Evolutionary conservation across 2,113 vertebrate species (phyloP), one percentile per base, ranked within the genome.

Genomic region (Phalacrocorax pelagicus): DNA sequence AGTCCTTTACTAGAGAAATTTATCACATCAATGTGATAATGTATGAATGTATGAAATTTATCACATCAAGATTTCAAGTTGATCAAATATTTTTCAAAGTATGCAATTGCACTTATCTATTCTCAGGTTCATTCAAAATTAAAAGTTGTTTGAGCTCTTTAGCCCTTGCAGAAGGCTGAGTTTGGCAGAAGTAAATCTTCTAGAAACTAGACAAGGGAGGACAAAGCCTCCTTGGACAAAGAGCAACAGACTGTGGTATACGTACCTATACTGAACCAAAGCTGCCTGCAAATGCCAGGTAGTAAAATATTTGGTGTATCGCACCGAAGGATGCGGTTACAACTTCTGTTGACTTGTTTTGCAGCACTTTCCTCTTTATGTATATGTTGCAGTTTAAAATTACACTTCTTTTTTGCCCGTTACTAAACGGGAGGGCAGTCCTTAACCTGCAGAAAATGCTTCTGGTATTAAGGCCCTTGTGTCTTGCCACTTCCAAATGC

Each of bases 211-310:
- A 6, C 11, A 21, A 44, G 42, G 61, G 47, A 80, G 47, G 30
- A 15, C 0, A 4, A 84, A 62, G n/a, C n/a, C 80, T 62, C 22
- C 15, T 36, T 29, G n/a, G 59, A 30, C 19, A 38, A 57, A 21
- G 42, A 36, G 22, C n/a, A 61, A 3, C 38, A 40, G 52, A 21
- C 18, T 4, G 1, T n/a, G 44, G 18, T 72, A 32, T 40, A 17
- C 1, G 0, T 24, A 32, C 8, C 44, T 34, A 3, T 30, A 18
- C 36, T 0, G 2, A 58, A 15, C 7, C 20, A 46, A 30, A 92
- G 23, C 36, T 40, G 15, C 44, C 58, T 46, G 19, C 16, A 44
- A 24, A 58, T 30, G 34, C 57, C 51, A 29, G 10, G 13, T 51
- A 16, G 54, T 69, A 21, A 55, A 62, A 38, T 30, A 32, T 6